Evolutionary conservation across 2,113 vertebrate genomes (phyloP), one percentile per base, ranked within the genome.

Genomic region (Catharus fuscescens): DNA sequence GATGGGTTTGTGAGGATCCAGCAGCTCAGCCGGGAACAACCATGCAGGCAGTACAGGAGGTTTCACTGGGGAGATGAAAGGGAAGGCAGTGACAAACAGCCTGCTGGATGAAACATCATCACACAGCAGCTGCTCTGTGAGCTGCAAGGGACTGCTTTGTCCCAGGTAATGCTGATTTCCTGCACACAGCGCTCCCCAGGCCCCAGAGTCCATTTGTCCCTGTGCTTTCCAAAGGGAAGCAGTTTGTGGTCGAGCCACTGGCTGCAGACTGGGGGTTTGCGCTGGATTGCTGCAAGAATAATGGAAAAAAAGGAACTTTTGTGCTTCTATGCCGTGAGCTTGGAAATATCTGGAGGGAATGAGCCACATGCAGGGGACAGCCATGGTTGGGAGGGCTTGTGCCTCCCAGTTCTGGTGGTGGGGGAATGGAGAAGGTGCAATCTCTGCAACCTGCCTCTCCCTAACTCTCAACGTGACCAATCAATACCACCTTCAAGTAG

Each of bases 21-120:
- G 56, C 60, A 70, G 40, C 31, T 36, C 53, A 5, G 4, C 45
- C 32, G 44, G 61, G 61, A 52, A 60, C 69, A 80, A 4, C 48
- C 0, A 1, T 7, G 26, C 13, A 4, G 1, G 5, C 17, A 36
- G 64, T 1, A 0, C 26, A 2, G 3, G 44, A 65, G 36, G 16
- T 42, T 90, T 61, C 76, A 61, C 38, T 14, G 16, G 64, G 83
- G 72, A 80, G 61, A 70, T 38, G 38, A 69, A 60, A 76, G 65
- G 61, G 67, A 48, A 73, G 74, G 56, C 64, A 53, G 84, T 12
- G 80, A 80, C 64, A 83, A 74, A 56, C 1, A 76, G n/a, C 38
- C 67, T 65, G 66, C 45, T 82, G 62, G 18, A 53, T 40, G n/a
- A 18, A 47, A n/a, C 3, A 2, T 4, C 1, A 5, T 8, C 28